A percentile compares a stretch with the other conserved stretches of the same genome.
Conservation (phyloP, 2,113 vertebrate genomes). For the Carollia perspicillata region DNA sequence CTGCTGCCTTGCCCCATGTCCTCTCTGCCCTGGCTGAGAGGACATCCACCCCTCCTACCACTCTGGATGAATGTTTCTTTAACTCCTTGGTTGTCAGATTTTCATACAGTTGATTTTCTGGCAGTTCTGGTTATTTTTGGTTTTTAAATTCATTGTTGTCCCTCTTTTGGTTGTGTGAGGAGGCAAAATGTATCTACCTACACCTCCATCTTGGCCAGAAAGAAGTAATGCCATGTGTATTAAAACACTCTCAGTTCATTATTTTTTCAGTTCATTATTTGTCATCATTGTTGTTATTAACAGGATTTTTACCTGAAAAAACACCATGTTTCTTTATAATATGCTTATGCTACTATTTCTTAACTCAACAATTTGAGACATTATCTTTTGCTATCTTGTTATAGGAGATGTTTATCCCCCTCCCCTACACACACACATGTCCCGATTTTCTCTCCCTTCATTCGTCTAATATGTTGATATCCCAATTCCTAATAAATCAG, state of each 20-base stretch:
- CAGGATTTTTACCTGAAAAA: slow-evolving; percentile 37
- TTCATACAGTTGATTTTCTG: no score
- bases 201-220: not conserved
- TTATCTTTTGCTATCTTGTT: not conserved
- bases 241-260: not conserved
- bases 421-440: not conserved
- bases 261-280: not conserved
- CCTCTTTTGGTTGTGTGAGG: no score
- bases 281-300: not conserved
- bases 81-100: no score
- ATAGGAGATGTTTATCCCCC: not conserved
- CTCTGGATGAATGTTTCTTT: no score
- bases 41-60: no score
- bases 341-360: slow-evolving; percentile 15
- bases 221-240: not conserved
- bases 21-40: no score
- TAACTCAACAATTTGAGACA: slow-evolving; percentile 22
- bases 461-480: slow-evolving; percentile 10
- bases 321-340: not conserved
- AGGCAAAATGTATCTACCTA: no score
- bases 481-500: slow-evolving; percentile 25
- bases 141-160: no score
- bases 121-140: no score
- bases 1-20: no score
- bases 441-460: not conserved